phyloP scores from a whole-genome alignment of 1,140 invertebrate genomes.

The Scaptomyza hsui region DNA sequence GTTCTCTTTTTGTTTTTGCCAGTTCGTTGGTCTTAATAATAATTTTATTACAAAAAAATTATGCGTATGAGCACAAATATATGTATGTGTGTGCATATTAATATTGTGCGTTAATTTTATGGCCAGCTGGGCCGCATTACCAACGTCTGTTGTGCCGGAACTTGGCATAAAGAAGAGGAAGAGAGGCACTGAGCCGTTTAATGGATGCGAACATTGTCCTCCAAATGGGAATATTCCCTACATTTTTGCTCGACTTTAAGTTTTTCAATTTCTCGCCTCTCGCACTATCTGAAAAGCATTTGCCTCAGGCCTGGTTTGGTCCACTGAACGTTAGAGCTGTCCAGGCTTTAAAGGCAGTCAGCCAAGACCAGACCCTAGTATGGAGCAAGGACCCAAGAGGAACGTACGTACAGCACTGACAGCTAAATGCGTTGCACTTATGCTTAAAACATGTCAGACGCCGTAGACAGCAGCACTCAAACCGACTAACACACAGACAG shows the following conservation, averaged over 20 bases:
- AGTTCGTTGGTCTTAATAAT: constrained; percentile 49
- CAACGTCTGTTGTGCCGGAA: constrained; percentile 34
- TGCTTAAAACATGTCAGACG: constrained; percentile 80
- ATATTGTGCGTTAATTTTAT: constrained; percentile 70
- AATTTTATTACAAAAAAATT: constrained; percentile 39
- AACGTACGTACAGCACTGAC: constrained; percentile 54
- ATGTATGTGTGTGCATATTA: constrained; percentile 38
- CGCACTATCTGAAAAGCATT: constrained; percentile 36
- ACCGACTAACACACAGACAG: constrained; percentile 27
- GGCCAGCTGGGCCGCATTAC: constrained; percentile 52
- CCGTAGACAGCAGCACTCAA: constrained; percentile 78
- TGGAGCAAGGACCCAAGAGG: not conserved
- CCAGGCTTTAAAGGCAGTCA: constrained; percentile 65
- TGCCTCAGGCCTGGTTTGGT: constrained; percentile 42
- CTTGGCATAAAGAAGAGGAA: not conserved
- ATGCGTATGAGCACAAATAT: not conserved
- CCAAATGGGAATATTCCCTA: not conserved
- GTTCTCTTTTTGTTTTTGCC: constrained; percentile 21
- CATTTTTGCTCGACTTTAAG: constrained; percentile 64
- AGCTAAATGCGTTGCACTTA: constrained; percentile 82
- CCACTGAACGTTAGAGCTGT: constrained; percentile 36
- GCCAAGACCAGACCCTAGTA: constrained; percentile 45
- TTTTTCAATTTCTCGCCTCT: constrained; percentile 66
- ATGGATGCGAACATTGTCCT: constrained; percentile 56
- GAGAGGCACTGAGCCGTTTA: constrained; percentile 56